Percentiles rank a stretch among this genome's conserved stretches.
phyloP scores from a whole-genome alignment of 1,140 invertebrate genomes.

The Drosophila obscura region DNA sequence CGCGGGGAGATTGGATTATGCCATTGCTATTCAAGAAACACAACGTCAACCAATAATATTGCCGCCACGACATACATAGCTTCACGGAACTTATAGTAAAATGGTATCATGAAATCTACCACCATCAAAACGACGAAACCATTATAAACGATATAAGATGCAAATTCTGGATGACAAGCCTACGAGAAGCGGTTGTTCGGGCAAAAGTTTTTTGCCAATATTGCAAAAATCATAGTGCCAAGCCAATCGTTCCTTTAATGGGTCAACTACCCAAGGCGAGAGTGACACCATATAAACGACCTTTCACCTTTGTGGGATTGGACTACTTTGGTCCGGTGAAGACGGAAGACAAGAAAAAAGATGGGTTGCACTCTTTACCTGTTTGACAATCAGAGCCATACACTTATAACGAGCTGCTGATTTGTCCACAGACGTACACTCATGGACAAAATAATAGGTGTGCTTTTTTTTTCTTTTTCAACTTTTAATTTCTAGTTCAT shows the following conservation, averaged over 20 bases:
- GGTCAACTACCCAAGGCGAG: too few relatives aligned
- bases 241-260: neutral
- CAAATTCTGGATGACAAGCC: slow-evolving; percentile 12
- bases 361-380: slow-evolving; percentile 21
- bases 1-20: too few relatives aligned
- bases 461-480: too few relatives aligned
- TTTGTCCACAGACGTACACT: too few relatives aligned
- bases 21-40: neutral
- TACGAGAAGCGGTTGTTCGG: neutral
- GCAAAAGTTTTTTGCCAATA: slow-evolving; percentile 1
- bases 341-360: slow-evolving; percentile 1
- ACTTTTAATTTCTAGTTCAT: too few relatives aligned
- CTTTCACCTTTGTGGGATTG: neutral
- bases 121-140: slow-evolving; percentile 23
- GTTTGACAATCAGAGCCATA: slow-evolving; percentile 23
- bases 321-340: neutral
- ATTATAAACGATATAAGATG: slow-evolving; percentile 10
- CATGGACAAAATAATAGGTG: too few relatives aligned
- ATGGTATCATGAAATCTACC: slow-evolving; percentile 4
- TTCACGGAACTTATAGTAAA: neutral
- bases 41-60: neutral
- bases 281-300: neutral
- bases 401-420: slow-evolving; percentile 17
- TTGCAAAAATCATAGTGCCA: slow-evolving; percentile 8
- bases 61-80: neutral